Conservation (phyloP, 2,113 vertebrate species). For the Apteryx owenii region DNA sequence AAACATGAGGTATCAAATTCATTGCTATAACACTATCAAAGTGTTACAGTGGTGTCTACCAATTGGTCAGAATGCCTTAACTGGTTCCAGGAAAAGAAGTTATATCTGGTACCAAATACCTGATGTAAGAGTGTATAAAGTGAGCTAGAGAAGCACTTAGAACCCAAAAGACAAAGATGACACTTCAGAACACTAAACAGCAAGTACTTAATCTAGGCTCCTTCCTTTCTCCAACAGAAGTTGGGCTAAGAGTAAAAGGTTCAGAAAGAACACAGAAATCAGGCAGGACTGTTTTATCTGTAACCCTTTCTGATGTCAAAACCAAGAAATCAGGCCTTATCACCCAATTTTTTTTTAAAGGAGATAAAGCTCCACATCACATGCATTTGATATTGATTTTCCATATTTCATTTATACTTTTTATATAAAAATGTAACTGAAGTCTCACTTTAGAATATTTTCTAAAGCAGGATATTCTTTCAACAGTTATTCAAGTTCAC, state of each 20-base stretch:
- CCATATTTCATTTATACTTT: neutral
- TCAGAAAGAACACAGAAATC: conserved; percentile 28
- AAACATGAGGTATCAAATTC: conserved; percentile 45
- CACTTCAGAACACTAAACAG: neutral
- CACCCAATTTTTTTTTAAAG: neutral
- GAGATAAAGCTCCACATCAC: neutral
- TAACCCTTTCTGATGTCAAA: neutral
- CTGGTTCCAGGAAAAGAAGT: neutral
- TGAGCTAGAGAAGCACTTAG: conserved; percentile 19
- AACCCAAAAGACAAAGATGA: neutral
- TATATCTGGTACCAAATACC: neutral
- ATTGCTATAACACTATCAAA: neutral
- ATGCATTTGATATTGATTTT: conserved; percentile 8
- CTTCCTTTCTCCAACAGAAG: neutral
- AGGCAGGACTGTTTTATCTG: neutral
- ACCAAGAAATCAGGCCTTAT: neutral
- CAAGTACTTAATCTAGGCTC: neutral
- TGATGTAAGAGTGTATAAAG: neutral
- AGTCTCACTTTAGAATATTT: conserved; percentile 12
- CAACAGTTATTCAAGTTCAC: neutral
- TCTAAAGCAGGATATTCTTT: conserved; percentile 30
- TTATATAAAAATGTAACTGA: neutral
- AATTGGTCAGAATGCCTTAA: neutral
- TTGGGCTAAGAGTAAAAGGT: conserved; percentile 20
- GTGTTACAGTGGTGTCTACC: neutral